Evolutionary conservation across 2,888 invertebrate genomes (phyloP).

Genomic region (Sphecodes monilicornis): DNA sequence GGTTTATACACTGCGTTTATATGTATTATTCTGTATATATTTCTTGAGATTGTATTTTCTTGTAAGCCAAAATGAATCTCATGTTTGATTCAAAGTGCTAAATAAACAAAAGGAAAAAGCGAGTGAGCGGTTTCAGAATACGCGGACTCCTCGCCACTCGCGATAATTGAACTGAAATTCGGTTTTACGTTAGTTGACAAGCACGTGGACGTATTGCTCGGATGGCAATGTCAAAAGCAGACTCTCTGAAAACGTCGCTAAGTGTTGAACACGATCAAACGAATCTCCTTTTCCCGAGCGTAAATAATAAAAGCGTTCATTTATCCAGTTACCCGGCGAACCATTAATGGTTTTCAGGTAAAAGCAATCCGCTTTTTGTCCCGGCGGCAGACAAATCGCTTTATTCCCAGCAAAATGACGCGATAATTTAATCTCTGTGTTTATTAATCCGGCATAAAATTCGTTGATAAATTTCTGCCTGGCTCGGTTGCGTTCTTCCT

Average conservation of each 20-base stretch:
- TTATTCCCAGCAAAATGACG: constrained; percentile 33
- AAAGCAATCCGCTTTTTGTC: constrained; percentile 46
- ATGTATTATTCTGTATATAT: too few relatives aligned
- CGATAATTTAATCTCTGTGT: constrained; percentile 37
- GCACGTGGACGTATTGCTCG: not conserved
- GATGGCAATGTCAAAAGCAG: not conserved
- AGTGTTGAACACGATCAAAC: constrained; percentile 19
- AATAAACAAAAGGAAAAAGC: not conserved
- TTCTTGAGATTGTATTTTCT: too few relatives aligned
- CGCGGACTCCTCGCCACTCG: not conserved
- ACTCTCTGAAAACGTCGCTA: constrained; percentile 3
- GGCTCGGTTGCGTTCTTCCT: not conserved
- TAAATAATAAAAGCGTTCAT: constrained; percentile 55
- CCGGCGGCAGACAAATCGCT: constrained; percentile 39
- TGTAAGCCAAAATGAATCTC: not conserved
- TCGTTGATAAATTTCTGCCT: not conserved
- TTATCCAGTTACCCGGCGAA: constrained; percentile 25
- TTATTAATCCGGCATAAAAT: constrained; percentile 24
- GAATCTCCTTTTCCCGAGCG: constrained; percentile 18
- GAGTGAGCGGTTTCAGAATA: too few relatives aligned
- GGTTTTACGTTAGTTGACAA: not conserved
- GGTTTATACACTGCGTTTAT: too few relatives aligned
- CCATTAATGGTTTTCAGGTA: constrained; percentile 49
- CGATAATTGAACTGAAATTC: not conserved
- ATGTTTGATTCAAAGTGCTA: too few relatives aligned